These are phyloP conservation scores for Noctua janthina DNA, from an alignment of 2,888 invertebrate genomes.

Conservation along the genomic window DNA sequence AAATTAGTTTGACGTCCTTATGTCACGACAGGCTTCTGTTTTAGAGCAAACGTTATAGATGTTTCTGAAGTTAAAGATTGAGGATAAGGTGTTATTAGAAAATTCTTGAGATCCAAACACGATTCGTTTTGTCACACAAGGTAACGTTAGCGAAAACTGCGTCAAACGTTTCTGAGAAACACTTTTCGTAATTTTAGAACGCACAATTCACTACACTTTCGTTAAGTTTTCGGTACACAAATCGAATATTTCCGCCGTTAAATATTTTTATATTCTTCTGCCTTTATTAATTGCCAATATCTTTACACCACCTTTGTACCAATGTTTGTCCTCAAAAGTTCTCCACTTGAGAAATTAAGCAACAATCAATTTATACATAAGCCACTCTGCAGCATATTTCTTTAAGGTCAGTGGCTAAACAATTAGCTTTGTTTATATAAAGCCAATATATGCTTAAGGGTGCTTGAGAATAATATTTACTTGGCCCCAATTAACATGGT, in stretches of 20 bases:
- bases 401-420: slow-evolving; percentile 51
- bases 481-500: slow-evolving; percentile 49
- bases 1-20: slow-evolving; percentile 34
- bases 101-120: not conserved
- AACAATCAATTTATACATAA: slow-evolving; percentile 52
- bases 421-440: slow-evolving; percentile 52
- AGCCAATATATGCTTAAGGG: slow-evolving; percentile 45
- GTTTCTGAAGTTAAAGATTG: not conserved
- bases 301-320: slow-evolving; percentile 42
- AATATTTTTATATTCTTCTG: slow-evolving; percentile 13
- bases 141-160: not conserved
- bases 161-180: not conserved
- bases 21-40: not conserved
- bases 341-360: slow-evolving; percentile 53
- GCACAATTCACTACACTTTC: not conserved
- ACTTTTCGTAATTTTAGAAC: not conserved
- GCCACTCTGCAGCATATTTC: slow-evolving; percentile 58
- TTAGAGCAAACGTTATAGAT: not conserved
- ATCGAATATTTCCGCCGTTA: not conserved
- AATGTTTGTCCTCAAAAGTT: slow-evolving; percentile 57
- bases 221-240: not conserved
- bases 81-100: not conserved
- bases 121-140: not conserved
- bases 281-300: slow-evolving; percentile 6
- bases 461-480: slow-evolving; percentile 49